Evolutionary conservation across 2,888 invertebrate genomes (phyloP), one percentile per base, ranked within the genome.

Genomic region (Bombylius major): DNA sequence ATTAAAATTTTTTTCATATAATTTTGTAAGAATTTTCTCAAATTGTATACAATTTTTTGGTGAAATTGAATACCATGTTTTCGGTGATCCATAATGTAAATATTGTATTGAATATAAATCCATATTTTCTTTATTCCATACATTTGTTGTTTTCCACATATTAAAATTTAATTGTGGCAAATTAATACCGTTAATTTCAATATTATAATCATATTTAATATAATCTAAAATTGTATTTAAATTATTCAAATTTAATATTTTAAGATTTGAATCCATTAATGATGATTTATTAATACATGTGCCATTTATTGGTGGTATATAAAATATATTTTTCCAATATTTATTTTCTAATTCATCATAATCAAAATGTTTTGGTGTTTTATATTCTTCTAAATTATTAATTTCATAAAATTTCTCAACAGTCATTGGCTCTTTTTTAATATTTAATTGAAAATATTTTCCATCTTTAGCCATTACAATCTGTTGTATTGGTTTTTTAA

Each of bases 51-150:
- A 61, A 50, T 58, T 54, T 36, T 56, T 44, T n/a, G 61, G 62
- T 34, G 62, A 61, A 9, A 62, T 57, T 5, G 61, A 51, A 53
- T 61, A 62, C 62, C 62, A 62, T 5, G 61, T 59, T 52, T 97
- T 96, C 0, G 96, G 94, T 12, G 89, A 89, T 34, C 97, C 96
- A 72, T 89, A 94, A 71, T 97, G 97, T 6, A 97, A 76, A 70
- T 93, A 96, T 71, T 97, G 97, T 61, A 97, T 97, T 0, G 92
- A 92, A 72, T 97, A 96, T 13, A 97, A 75, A 71, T 97, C 96
- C 94, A 96, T 95, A 66, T 97, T 96, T 75, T 97, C 97, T 0
- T 94, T 94, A 68, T 97, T 96, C 96, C 96, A 97, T 0, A 95
- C 92, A 70, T 97, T 97, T 0, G 94, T 93, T 0, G 95, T 93